A percentile compares a stretch with the other conserved stretches of the same genome.
Evolutionary conservation across 2,113 vertebrate species (phyloP).

Genomic region (human (Homo sapiens)): GRCh38 chrX:50940501-50941000

Average conservation of each 20-base stretch:
- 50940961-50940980: not conserved
- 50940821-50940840: not conserved
- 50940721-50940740: not conserved
- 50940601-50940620: not conserved
- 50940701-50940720: not conserved
- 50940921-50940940: not conserved
- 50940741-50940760: not conserved
- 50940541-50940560: not conserved
- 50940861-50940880: not conserved
- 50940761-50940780: not conserved
- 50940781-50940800: not conserved
- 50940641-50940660: not conserved
- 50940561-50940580: not conserved
- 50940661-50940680: not conserved
- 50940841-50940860: not conserved
- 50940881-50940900: not conserved
- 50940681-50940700: not conserved
- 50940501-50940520: not conserved
- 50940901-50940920: constrained; percentile 6
- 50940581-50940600: not conserved
- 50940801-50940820: not conserved
- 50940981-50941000: not conserved
- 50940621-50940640: not conserved
- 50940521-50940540: not conserved
- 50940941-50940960: not conserved